These are phyloP conservation scores for Uropsilus gracilis DNA, from an alignment of 2,113 vertebrate genomes.

Conservation along the genomic window DNA sequence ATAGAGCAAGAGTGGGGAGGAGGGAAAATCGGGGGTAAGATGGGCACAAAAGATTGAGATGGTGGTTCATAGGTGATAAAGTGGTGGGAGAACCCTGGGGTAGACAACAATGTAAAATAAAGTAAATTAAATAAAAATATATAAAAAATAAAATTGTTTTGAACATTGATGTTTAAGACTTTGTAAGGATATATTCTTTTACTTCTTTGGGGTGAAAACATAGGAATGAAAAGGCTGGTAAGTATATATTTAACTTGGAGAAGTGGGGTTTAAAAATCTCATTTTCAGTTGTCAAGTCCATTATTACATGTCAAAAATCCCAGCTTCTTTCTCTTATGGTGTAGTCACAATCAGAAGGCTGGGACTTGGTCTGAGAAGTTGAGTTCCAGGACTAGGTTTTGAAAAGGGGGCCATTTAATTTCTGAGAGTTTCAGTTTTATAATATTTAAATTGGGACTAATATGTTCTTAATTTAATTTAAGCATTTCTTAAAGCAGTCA, in stretches of 20 bases:
- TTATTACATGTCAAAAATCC: background rate
- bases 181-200: background rate
- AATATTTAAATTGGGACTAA: constrained; percentile 10
- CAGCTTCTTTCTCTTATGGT: background rate
- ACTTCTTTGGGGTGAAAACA: background rate
- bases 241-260: background rate
- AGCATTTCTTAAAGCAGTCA: background rate
- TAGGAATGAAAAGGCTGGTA: background rate
- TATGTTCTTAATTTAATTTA: too few species aligned
- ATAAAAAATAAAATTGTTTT: too few species aligned
- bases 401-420: background rate
- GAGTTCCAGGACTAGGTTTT: background rate
- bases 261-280: background rate
- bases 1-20: too few species aligned
- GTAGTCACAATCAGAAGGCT: background rate
- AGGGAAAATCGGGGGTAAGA: too few species aligned
- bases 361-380: background rate
- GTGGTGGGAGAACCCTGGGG: too few species aligned
- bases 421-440: background rate
- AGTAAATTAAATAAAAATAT: too few species aligned
- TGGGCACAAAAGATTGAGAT: too few species aligned
- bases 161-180: background rate
- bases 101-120: too few species aligned
- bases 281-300: background rate
- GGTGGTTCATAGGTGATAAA: too few species aligned